phyloP scores from a whole-genome alignment of 2,797 vertebrate genomes.

The Danio albolineatus region DNA sequence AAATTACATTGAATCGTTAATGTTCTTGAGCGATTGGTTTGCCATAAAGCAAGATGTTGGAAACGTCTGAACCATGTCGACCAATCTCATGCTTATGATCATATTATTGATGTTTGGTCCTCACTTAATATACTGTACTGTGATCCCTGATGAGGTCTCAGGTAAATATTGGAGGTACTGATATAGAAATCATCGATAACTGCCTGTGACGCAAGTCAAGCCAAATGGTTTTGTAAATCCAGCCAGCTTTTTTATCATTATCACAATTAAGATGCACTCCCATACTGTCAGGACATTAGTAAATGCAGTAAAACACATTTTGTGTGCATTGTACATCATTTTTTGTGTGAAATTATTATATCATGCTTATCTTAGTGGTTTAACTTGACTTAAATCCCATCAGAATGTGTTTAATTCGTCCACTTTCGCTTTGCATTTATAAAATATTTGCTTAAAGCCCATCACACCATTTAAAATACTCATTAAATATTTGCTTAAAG shows the following conservation, averaged over 20 bases:
- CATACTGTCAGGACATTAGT: background rate
- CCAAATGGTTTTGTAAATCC: constrained; percentile 1
- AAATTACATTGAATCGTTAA: no score
- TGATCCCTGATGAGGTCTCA: constrained; percentile 24
- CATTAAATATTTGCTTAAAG: no score
- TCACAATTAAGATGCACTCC: background rate
- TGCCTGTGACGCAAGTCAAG: constrained; percentile 29
- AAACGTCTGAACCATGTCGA: background rate
- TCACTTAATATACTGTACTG: constrained; percentile 7
- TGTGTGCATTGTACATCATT: background rate
- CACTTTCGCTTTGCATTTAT: no score
- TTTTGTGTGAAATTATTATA: background rate
- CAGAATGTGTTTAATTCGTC: background rate
- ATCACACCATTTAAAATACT: no score
- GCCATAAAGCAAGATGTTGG: constrained; percentile 13
- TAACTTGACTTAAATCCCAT: background rate
- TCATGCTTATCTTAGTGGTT: background rate
- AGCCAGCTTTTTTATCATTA: background rate
- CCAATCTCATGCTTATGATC: background rate
- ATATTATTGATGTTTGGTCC: constrained; percentile 9
- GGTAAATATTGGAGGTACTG: constrained; percentile 26
- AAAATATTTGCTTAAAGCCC: no score
- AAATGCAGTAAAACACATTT: constrained; percentile 6
- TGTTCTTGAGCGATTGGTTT: background rate
- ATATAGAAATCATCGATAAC: constrained; percentile 1